phyloP scores from a whole-genome alignment of 2,888 invertebrate genomes.

The Drosophila anomalata region DNA sequence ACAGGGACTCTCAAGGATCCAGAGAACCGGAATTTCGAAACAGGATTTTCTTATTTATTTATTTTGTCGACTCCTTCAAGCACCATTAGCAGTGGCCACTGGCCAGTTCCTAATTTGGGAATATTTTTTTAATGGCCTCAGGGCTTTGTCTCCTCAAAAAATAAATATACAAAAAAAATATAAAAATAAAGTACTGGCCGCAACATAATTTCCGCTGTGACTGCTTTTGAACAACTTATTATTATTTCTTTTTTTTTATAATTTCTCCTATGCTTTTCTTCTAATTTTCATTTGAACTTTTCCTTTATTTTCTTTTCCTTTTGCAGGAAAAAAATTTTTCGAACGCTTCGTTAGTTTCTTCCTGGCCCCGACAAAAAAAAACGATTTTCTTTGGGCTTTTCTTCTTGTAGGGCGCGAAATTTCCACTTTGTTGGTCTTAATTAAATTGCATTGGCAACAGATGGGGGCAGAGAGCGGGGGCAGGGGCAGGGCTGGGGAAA shows the following conservation, averaged over 20 bases:
- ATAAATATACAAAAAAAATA: slow-evolving; percentile 46
- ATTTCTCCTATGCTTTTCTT: slow-evolving; percentile 26
- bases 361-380: slow-evolving; percentile 3
- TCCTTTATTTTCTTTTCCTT: slow-evolving; percentile 3
- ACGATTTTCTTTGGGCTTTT: background rate
- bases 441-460: slow-evolving; percentile 70
- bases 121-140: slow-evolving; percentile 42
- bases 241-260: slow-evolving; percentile 17
- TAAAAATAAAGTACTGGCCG: slow-evolving; percentile 53
- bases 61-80: slow-evolving; percentile 11
- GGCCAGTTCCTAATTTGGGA: slow-evolving; percentile 35
- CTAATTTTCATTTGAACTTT: slow-evolving; percentile 56
- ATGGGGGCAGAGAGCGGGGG: background rate
- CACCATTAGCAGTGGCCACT: slow-evolving; percentile 16
- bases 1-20: slow-evolving; percentile 43
- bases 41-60: slow-evolving; percentile 39
- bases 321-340: slow-evolving; percentile 38
- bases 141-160: slow-evolving; percentile 65
- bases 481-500: background rate
- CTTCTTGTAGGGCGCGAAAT: slow-evolving; percentile 45
- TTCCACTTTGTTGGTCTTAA: slow-evolving; percentile 70
- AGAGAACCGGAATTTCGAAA: slow-evolving; percentile 13
- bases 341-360: slow-evolving; percentile 65
- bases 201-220: slow-evolving; percentile 66
- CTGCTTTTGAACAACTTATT: slow-evolving; percentile 30